Conservation (phyloP, 1,140 invertebrate species). For the Calephelis nemesis region DNA sequence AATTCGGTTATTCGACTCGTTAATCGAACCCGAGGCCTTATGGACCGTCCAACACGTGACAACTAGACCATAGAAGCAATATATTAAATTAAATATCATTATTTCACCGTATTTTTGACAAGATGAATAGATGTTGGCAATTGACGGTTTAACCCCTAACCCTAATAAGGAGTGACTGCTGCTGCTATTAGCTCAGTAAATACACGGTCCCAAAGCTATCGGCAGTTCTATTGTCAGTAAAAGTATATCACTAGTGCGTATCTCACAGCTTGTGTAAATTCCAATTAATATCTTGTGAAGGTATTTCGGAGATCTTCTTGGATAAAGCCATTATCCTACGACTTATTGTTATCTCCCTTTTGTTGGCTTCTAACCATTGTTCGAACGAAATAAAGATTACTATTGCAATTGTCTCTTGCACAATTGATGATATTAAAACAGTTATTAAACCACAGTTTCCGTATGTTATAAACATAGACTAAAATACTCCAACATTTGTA, state of each 20-base stretch:
- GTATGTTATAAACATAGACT: too few relatives aligned
- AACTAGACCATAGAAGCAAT: too few relatives aligned
- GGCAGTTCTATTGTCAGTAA: not conserved
- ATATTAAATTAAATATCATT: not conserved
- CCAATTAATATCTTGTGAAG: constrained; percentile 5
- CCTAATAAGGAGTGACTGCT: too few relatives aligned
- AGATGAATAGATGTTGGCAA: not conserved
- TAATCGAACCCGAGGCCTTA: too few relatives aligned
- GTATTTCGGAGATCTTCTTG: not conserved
- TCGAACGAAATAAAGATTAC: not conserved
- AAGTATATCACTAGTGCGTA: not conserved
- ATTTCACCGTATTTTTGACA: not conserved
- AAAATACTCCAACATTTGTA: too few relatives aligned
- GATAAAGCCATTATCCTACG: constrained; percentile 1
- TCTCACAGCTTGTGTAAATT: constrained; percentile 3
- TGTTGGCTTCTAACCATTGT: constrained; percentile 1
- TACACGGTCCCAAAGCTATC: not conserved
- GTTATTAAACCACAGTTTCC: too few relatives aligned
- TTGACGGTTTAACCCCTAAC: too few relatives aligned
- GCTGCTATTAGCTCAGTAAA: too few relatives aligned
- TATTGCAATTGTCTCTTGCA: not conserved
- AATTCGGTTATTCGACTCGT: too few relatives aligned
- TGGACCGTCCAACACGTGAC: too few relatives aligned
- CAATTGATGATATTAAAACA: not conserved
- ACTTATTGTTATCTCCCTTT: not conserved